Evolutionary conservation across 2,888 invertebrate species (phyloP).

Genomic region (Subacronicta megacephala): DNA sequence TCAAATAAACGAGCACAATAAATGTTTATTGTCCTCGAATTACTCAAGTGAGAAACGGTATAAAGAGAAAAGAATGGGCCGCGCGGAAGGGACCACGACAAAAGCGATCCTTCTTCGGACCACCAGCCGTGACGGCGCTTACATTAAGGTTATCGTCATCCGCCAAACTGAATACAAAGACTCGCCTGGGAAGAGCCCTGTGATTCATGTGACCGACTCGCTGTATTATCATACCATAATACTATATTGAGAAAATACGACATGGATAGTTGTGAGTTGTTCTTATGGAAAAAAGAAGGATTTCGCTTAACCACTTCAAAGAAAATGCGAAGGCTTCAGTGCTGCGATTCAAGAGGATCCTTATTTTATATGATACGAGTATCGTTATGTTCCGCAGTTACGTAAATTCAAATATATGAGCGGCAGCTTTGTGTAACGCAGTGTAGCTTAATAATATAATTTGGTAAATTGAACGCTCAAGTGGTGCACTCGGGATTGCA

Average conservation of each 20-base stretch:
- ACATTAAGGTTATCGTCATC: conserved; percentile 89
- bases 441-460: conserved; percentile 16
- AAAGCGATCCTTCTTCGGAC: conserved; percentile 88
- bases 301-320: conserved; percentile 53
- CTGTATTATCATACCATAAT: conserved; percentile 78
- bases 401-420: conserved; percentile 16
- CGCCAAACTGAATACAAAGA: conserved; percentile 88
- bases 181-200: conserved; percentile 77
- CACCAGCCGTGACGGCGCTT: conserved; percentile 88
- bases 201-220: conserved; percentile 84
- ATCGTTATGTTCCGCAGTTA: conserved; percentile 17
- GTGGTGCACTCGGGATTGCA: not conserved
- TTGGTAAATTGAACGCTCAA: conserved; percentile 2
- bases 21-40: conserved; percentile 89
- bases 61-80: conserved; percentile 87
- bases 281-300: conserved; percentile 60
- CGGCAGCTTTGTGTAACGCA: conserved; percentile 8
- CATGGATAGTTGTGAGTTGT: conserved; percentile 62
- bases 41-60: conserved; percentile 88
- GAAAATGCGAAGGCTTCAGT: conserved; percentile 34
- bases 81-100: conserved; percentile 86
- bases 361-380: conserved; percentile 37
- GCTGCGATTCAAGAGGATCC: conserved; percentile 24
- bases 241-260: conserved; percentile 75
- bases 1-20: conserved; percentile 87